Conservation (phyloP, 2,113 vertebrate genomes). For the Australoheros scitulus region DNA sequence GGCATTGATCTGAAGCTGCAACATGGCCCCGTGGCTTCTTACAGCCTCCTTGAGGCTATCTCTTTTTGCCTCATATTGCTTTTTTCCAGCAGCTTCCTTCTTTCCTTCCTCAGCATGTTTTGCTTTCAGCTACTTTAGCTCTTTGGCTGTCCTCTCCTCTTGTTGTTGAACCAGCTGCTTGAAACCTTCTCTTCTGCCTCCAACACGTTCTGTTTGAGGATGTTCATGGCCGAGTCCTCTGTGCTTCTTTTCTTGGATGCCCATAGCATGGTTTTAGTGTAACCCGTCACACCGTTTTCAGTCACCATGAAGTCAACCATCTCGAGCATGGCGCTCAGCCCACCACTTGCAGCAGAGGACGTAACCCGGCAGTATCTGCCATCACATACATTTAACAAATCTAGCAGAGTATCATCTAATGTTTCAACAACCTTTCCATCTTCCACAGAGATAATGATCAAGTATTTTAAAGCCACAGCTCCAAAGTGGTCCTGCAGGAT, state of each 20-base stretch:
- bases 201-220: constrained; percentile 28
- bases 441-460: constrained; percentile 52
- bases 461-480: constrained; percentile 29
- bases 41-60: constrained; percentile 48
- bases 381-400: constrained; percentile 42
- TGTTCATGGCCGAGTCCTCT: constrained; percentile 24
- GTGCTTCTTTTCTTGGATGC: not conserved
- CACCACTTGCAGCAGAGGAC: not conserved
- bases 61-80: constrained; percentile 13
- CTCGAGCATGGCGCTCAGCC: not conserved
- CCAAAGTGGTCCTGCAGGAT: constrained; percentile 46
- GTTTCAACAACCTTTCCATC: constrained; percentile 9
- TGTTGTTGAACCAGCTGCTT: not conserved
- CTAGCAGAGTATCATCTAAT: constrained; percentile 43
- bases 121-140: constrained; percentile 37
- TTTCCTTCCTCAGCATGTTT: constrained; percentile 48
- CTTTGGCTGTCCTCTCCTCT: constrained; percentile 35
- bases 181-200: constrained; percentile 36
- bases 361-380: constrained; percentile 41
- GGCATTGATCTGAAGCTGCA: constrained; percentile 29
- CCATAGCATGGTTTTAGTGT: constrained; percentile 34
- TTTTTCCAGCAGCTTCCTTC: constrained; percentile 25
- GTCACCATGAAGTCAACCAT: constrained; percentile 32
- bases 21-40: constrained; percentile 34
- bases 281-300: constrained; percentile 6